These are phyloP conservation scores for Drosophila lini DNA, from an alignment of 1,140 invertebrate species.

Conservation along the genomic window DNA sequence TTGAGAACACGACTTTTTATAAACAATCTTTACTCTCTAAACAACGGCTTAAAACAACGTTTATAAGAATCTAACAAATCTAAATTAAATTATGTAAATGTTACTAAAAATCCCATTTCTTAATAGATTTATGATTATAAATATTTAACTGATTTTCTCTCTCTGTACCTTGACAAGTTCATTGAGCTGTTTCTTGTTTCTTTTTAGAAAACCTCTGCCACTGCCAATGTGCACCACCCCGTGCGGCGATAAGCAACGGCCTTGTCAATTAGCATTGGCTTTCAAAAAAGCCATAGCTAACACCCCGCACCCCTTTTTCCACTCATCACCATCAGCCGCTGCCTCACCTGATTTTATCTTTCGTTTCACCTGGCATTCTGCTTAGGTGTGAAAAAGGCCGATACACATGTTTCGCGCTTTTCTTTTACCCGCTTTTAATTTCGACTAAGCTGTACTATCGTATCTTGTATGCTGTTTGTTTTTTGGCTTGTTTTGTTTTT, in stretches of 20 bases:
- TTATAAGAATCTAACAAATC: too few relatives aligned
- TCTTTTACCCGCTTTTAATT: constrained; percentile 6
- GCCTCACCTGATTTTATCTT: constrained; percentile 42
- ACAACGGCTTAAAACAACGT: too few relatives aligned
- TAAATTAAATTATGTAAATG: too few relatives aligned
- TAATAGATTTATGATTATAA: too few relatives aligned
- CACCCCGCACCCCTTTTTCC: constrained; percentile 8
- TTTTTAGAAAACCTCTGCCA: neutral
- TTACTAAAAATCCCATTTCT: too few relatives aligned
- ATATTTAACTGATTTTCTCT: neutral
- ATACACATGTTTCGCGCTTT: constrained; percentile 64
- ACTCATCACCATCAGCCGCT: neutral
- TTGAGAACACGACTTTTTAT: too few relatives aligned
- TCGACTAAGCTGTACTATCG: constrained; percentile 7
- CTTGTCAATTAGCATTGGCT: constrained; percentile 71
- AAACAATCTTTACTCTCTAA: too few relatives aligned
- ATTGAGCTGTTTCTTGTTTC: constrained; percentile 34
- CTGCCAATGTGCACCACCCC: constrained; percentile 10
- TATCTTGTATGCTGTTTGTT: constrained; percentile 52
- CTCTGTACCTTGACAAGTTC: constrained; percentile 30
- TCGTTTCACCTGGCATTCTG: constrained; percentile 44
- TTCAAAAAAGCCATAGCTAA: constrained; percentile 12
- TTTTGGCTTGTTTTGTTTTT: constrained; percentile 23
- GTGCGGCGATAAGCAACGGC: constrained; percentile 62
- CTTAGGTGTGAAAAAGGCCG: constrained; percentile 67